These are phyloP conservation scores for Phalloptychus januarius DNA, from an alignment of 2,797 vertebrate genomes.

Conservation along the genomic window DNA sequence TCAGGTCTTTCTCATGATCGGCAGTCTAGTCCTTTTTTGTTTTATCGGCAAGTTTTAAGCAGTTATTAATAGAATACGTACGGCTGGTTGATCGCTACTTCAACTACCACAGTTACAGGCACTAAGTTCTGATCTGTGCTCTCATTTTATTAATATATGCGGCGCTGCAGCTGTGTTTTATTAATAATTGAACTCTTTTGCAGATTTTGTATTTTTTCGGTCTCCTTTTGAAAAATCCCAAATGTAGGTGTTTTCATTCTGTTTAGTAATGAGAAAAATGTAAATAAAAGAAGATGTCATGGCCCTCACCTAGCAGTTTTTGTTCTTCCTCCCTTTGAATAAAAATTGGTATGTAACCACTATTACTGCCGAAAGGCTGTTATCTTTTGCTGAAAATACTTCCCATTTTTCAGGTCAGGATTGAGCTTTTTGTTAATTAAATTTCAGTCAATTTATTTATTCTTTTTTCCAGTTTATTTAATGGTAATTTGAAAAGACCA, in stretches of 20 bases:
- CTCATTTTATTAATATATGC: neutral
- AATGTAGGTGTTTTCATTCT: neutral
- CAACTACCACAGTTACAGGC: neutral
- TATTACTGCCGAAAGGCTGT: neutral
- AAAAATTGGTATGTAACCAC: neutral
- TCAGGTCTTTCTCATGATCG: neutral
- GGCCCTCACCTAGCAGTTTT: neutral
- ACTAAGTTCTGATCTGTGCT: neutral
- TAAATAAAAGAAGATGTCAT: neutral
- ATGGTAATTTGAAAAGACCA: neutral
- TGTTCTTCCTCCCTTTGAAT: neutral
- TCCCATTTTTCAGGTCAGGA: neutral
- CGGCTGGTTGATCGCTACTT: neutral
- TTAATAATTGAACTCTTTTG: neutral
- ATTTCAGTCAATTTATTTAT: neutral
- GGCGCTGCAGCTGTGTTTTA: neutral
- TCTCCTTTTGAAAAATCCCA: neutral
- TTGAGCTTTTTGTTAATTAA: neutral
- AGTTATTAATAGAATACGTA: neutral
- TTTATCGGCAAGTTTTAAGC: neutral
- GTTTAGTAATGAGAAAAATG: neutral
- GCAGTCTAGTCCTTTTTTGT: neutral
- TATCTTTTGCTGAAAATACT: neutral
- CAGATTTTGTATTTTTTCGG: neutral
- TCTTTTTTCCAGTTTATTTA: neutral